A percentile compares a stretch with the other conserved stretches of the same genome.
phyloP scores from a whole-genome alignment of 2,113 vertebrate genomes.

The human region DNA sequence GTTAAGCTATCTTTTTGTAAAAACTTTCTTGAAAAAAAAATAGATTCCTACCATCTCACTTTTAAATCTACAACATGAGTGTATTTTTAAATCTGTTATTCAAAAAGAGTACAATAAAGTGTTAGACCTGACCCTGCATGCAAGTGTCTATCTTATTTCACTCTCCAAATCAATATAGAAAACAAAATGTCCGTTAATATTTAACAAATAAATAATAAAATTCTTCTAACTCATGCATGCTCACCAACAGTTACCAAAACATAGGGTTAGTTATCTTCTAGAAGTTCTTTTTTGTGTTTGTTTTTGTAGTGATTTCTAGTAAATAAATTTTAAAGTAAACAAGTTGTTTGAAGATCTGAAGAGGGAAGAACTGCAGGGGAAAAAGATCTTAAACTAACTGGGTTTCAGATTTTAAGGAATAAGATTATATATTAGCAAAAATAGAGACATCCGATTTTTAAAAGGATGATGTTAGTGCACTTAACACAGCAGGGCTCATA shows the following conservation, averaged over 20 bases:
- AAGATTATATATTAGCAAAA: not conserved
- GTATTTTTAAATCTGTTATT: not conserved
- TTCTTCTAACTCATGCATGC: not conserved
- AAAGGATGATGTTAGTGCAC: not conserved
- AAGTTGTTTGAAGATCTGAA: not conserved
- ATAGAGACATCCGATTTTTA: not conserved
- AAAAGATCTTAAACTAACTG: not conserved
- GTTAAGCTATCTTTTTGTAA: not conserved
- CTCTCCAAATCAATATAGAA: not conserved
- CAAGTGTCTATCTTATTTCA: not conserved
- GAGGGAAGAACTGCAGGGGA: not conserved
- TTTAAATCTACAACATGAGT: not conserved
- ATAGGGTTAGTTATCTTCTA: not conserved
- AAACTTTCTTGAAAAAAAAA: not conserved
- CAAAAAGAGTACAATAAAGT: not conserved
- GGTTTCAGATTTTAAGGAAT: slow-evolving; percentile 2
- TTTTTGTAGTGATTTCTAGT: not conserved
- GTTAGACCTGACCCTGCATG: not conserved
- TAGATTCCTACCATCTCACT: not conserved
- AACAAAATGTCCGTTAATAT: not conserved
- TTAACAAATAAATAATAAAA: not conserved
- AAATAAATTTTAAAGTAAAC: not conserved
- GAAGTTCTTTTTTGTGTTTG: not conserved
- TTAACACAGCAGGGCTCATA: not conserved
- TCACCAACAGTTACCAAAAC: not conserved